Evolutionary conservation across 2,888 invertebrate species (phyloP), one percentile per base, ranked within the genome.

Genomic region (Agrochola lota): DNA sequence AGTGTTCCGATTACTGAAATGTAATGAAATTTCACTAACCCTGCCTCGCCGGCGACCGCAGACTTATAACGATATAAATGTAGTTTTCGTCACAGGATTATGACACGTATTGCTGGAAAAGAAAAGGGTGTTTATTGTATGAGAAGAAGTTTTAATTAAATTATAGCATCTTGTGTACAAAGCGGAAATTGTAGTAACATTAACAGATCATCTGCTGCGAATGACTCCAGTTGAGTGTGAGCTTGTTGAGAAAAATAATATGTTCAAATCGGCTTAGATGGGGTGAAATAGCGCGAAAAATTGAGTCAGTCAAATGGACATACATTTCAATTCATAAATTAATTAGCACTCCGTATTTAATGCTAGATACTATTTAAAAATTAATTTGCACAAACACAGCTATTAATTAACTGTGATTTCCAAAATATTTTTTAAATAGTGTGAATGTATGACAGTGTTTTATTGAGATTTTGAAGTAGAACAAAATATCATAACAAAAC

Each of bases 1-100:
- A 86, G 84, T 84, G 89, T 87, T 87, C 84, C 88, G 89, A 91
- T 90, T 87, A 85, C 89, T 88, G 88, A 89, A 90, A 89, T 87
- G 90, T 91, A 91, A 91, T 90, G 89, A 90, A 91, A 91, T 91
- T 91, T 91, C 90, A 90, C 90, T 86, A 89, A 90, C 90, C 88
- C 85, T 80, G 81, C 77, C 83, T 85, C 83, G 77, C 71, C 67
- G 72, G 46, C 52, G 26, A 78, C 78, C 78, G 66, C 84, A 83
- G 59, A 75, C 64, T 72, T 85, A 71, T 74, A 91, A 91, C 82
- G 87, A 71, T 78, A 43, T 85, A 90, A 86, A 81, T 83, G 66
- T 62, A 26, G 73, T 72, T 55, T 71, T 70, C 55, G 71, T 40
- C 71, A 85, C 35, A 59, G 68, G 66, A 87, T 84, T 85, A 69